Evolutionary conservation across 2,888 invertebrate species (phyloP).

Genomic region (Lasioglossum malachurum): DNA sequence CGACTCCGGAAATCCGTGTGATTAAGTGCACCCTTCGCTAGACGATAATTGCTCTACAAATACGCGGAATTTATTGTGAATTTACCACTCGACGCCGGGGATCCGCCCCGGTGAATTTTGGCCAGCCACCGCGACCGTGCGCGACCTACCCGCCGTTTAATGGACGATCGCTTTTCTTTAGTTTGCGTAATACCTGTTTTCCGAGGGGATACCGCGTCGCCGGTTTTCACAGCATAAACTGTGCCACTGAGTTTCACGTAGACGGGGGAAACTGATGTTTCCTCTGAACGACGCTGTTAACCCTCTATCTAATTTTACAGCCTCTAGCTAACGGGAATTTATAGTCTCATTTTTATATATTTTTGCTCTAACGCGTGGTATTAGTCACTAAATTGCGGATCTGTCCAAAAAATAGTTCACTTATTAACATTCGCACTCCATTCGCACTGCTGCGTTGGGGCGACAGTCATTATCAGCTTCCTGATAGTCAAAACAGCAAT

Average conservation of each 20-base stretch:
- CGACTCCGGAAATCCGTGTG: conserved; percentile 40
- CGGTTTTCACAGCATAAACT: not conserved
- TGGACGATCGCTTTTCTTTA: not conserved
- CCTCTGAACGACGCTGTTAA: not conserved
- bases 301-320: not conserved
- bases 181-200: not conserved
- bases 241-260: not conserved
- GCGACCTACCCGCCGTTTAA: conserved; percentile 4
- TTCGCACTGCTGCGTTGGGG: not conserved
- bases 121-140: not conserved
- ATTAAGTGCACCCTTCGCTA: conserved; percentile 55
- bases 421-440: not conserved
- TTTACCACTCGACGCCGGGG: not conserved
- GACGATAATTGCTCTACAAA: conserved; percentile 64
- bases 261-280: not conserved
- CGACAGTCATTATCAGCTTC: too few species aligned
- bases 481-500: not conserved
- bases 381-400: not conserved
- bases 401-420: not conserved
- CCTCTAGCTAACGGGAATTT: not conserved
- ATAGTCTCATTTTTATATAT: not conserved
- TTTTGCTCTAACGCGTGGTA: not conserved
- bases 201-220: not conserved
- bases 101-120: not conserved
- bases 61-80: conserved; percentile 44